Evolutionary conservation across 2,888 invertebrate species (phyloP), one percentile per base, ranked within the genome.

Genomic region (Athalia cordata): DNA sequence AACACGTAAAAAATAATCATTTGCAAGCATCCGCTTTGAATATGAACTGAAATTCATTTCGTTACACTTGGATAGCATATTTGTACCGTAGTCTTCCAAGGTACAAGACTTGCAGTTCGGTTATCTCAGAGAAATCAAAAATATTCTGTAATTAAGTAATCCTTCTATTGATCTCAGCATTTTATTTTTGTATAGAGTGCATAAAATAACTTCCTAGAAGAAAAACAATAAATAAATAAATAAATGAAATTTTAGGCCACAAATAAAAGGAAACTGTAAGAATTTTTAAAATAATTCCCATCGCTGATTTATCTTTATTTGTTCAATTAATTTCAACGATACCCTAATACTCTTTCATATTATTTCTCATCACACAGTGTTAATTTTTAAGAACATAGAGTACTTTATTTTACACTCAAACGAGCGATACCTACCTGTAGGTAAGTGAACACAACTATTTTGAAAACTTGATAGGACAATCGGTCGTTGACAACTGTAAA

Each of bases 171-270:
- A 87, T 87, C 87, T 86, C 86, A 85, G 85, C 85, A 83, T 89
- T 88, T 89, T 89, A 88, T 89, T 89, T 89, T 89, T 89, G 82
- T 84, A 84, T 85, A 85, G 57, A 72, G 13, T 59, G 72, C 72
- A 59, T 72, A 72, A 45, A 59, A 57, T 3, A 57, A 50, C 64
- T 61, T 50, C 62, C 49, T 47, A 47, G 62, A 75, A 50, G 84
- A 82, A 85, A 85, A 84, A 82, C 82, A 82, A 85, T 82, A 76
- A 78, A 68, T 72, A 75, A 75, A 81, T 82, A 84, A 77, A 13
- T 72, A 67, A 75, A 81, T 83, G 80, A 85, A 85, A 29, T 29
- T 85, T 84, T 83, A 86, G 85, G 83, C 82, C 83, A 84, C 84
- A 82, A 70, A 83, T 81, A 83, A 84, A 84, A 82, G 80, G 84